These are phyloP conservation scores for Pocillopora meandrina DNA, from an alignment of 92 coral and sea anemone species.

Conservation along the genomic window DNA sequence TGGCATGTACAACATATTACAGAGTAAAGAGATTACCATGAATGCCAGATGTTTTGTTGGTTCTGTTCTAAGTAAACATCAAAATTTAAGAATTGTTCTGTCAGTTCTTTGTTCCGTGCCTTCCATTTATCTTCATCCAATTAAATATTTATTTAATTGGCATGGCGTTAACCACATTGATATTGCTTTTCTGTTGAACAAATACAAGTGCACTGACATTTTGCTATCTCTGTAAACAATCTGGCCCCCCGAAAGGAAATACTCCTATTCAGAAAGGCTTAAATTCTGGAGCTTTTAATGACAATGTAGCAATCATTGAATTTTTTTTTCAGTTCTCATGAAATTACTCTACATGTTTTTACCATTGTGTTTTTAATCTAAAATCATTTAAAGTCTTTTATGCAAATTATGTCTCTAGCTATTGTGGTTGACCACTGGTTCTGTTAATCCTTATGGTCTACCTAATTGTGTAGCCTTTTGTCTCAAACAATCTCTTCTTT, in stretches of 20 bases:
- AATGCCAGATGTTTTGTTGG: conserved; percentile 16
- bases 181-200: conserved; percentile 29
- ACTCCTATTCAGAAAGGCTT: neutral
- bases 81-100: conserved; percentile 25
- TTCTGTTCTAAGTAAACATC: conserved; percentile 29
- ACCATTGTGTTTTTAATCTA: neutral
- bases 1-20: conserved; percentile 21
- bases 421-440: neutral
- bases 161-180: conserved; percentile 17
- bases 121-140: conserved; percentile 35
- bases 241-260: neutral
- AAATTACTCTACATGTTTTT: neutral
- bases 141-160: conserved; percentile 40
- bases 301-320: neutral
- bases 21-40: conserved; percentile 1
- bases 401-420: conserved; percentile 14
- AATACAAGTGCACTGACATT: conserved; percentile 11
- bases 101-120: conserved; percentile 15
- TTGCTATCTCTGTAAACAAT: conserved; percentile 40
- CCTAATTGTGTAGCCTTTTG: conserved; percentile 33
- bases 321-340: neutral
- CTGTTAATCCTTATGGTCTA: conserved; percentile 20
- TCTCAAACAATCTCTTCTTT: conserved; percentile 7
- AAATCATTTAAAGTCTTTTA: neutral
- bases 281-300: neutral